phyloP scores from a whole-genome alignment of 2,888 invertebrate genomes.

The Rhingia rostrata region DNA sequence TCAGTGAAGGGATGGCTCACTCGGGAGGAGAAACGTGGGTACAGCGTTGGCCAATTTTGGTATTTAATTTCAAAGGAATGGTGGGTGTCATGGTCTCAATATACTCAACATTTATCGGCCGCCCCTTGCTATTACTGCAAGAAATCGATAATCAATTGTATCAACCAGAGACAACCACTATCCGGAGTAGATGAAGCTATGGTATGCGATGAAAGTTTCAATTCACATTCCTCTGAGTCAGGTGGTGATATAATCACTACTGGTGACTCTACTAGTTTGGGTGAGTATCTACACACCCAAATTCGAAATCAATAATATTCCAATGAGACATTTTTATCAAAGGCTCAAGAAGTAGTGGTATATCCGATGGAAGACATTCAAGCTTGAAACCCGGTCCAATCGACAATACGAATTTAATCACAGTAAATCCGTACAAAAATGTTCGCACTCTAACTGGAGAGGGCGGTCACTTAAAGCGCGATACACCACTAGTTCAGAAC shows the following conservation, averaged over 20 bases:
- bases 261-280: constrained; percentile 84
- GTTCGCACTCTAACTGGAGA: constrained; percentile 92
- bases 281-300: constrained; percentile 55
- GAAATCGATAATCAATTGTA: constrained; percentile 74
- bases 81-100: constrained; percentile 92
- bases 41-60: constrained; percentile 93
- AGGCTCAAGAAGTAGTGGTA: constrained; percentile 86
- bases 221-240: constrained; percentile 86
- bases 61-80: constrained; percentile 93
- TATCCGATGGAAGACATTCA: constrained; percentile 86
- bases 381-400: constrained; percentile 87
- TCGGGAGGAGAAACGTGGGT: constrained; percentile 89
- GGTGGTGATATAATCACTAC: constrained; percentile 86
- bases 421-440: constrained; percentile 86
- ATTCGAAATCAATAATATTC: background rate
- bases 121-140: constrained; percentile 84
- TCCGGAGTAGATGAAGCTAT: constrained; percentile 85
- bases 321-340: background rate
- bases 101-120: constrained; percentile 84
- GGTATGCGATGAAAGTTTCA: constrained; percentile 88
- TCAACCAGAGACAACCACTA: constrained; percentile 76
- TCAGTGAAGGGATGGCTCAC: constrained; percentile 91
- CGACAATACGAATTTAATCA: constrained; percentile 89
- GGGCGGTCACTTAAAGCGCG: constrained; percentile 91
- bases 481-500: constrained; percentile 89